Evolutionary conservation across 2,888 invertebrate genomes (phyloP).

Genomic region (Barypeithes pellucidus): DNA sequence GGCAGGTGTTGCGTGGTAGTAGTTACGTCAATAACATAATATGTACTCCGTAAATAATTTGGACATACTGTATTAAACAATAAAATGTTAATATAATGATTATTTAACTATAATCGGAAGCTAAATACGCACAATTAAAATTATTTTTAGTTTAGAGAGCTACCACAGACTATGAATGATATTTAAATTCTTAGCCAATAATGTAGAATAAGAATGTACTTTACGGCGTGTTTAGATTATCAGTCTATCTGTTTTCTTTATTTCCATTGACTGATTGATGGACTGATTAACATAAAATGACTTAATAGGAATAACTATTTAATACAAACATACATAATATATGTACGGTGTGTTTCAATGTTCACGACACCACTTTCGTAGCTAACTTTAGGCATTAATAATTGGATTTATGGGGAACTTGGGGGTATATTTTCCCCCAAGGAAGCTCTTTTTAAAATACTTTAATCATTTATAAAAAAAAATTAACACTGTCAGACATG

Average conservation of each 20-base stretch:
- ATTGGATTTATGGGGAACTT: too few relatives aligned
- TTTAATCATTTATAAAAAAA: too few relatives aligned
- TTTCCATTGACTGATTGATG: constrained; percentile 11
- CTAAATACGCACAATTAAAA: constrained; percentile 4
- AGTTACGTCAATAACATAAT: too few relatives aligned
- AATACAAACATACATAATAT: constrained; percentile 2
- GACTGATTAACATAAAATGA: constrained; percentile 4
- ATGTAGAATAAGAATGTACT: not conserved
- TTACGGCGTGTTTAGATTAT: not conserved
- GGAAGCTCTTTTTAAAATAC: too few relatives aligned
- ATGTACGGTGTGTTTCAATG: not conserved
- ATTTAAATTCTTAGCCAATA: constrained; percentile 5
- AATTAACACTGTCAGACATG: too few relatives aligned
- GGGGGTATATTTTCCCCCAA: too few relatives aligned
- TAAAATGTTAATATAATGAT: not conserved
- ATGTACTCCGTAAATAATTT: too few relatives aligned
- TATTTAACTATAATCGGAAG: constrained; percentile 1
- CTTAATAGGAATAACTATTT: constrained; percentile 5
- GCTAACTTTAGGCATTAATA: too few relatives aligned
- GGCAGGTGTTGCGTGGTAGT: too few relatives aligned
- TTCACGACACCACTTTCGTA: too few relatives aligned
- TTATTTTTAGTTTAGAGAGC: constrained; percentile 7
- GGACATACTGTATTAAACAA: too few relatives aligned
- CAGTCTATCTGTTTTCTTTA: constrained; percentile 9
- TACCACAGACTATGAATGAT: constrained; percentile 14